phyloP scores from a whole-genome alignment of 2,888 invertebrate genomes.

The Noctua janthe region DNA sequence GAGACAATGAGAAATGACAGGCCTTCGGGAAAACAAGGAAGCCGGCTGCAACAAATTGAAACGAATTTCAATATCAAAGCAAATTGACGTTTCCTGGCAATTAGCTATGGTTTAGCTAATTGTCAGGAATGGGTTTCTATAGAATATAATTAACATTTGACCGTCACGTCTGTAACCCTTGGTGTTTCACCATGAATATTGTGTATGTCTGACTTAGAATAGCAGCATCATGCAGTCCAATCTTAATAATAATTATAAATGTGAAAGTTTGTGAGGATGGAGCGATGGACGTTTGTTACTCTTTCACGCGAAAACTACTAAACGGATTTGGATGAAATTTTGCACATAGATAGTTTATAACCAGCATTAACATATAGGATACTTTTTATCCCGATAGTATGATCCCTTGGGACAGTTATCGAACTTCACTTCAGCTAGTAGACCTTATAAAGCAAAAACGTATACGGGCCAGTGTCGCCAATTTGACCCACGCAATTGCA shows the following conservation, averaged over 20 bases:
- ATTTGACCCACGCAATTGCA: neutral
- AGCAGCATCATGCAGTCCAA: neutral
- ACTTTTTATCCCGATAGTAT: no score
- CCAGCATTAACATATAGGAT: no score
- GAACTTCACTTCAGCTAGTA: no score
- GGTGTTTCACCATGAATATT: slow-evolving; percentile 19
- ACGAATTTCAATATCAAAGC: slow-evolving; percentile 51
- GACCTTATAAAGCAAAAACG: neutral
- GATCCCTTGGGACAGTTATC: no score
- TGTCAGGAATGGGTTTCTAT: slow-evolving; percentile 48
- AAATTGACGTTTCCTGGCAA: slow-evolving; percentile 57
- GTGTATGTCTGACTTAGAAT: neutral
- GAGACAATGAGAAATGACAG: slow-evolving; percentile 48
- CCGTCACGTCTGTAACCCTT: slow-evolving; percentile 29
- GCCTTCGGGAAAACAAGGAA: slow-evolving; percentile 62
- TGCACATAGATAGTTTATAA: no score
- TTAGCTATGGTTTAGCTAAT: slow-evolving; percentile 57
- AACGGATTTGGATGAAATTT: no score
- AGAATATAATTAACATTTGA: slow-evolving; percentile 8
- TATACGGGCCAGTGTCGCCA: neutral
- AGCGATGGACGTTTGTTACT: no score
- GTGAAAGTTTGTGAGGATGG: no score
- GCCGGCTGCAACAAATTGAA: slow-evolving; percentile 25
- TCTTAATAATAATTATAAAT: no score
- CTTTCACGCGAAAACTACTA: no score